Conservation (phyloP, 2,797 vertebrate genomes). For the Psittacula echo region DNA sequence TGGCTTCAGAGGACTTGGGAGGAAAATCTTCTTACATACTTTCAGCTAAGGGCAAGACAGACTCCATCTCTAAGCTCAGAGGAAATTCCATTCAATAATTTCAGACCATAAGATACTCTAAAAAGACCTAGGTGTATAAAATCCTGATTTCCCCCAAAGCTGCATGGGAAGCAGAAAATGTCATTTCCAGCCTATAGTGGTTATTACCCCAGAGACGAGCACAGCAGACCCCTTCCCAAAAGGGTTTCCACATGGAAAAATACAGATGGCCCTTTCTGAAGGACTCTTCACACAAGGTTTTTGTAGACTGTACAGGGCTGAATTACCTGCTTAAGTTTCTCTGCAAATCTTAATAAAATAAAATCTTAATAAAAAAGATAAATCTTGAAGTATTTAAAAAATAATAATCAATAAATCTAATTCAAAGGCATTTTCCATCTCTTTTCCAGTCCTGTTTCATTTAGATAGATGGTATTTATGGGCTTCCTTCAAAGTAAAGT, state of each 20-base stretch:
- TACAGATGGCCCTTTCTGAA: neutral
- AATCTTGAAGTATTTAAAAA: neutral
- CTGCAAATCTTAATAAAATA: neutral
- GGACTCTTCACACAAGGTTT: neutral
- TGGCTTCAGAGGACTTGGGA: neutral
- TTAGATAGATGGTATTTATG: neutral
- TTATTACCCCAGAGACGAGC: neutral
- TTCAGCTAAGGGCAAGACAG: neutral
- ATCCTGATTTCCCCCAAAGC: neutral
- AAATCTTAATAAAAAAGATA: neutral
- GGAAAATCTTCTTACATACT: neutral
- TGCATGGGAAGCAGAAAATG: neutral
- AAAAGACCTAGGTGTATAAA: neutral
- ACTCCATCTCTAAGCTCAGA: neutral
- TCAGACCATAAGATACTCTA: neutral
- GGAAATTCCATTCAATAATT: neutral
- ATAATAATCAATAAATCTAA: neutral
- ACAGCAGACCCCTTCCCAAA: neutral
- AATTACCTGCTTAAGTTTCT: neutral
- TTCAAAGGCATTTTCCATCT: neutral
- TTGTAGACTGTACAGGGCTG: neutral
- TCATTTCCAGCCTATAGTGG: neutral
- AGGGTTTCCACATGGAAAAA: neutral
- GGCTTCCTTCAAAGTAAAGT: neutral
- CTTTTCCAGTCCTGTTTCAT: neutral